A percentile compares a stretch with the other conserved stretches of the same genome.
phyloP scores from a whole-genome alignment of 2,113 vertebrate genomes.

The Calypte anna region DNA sequence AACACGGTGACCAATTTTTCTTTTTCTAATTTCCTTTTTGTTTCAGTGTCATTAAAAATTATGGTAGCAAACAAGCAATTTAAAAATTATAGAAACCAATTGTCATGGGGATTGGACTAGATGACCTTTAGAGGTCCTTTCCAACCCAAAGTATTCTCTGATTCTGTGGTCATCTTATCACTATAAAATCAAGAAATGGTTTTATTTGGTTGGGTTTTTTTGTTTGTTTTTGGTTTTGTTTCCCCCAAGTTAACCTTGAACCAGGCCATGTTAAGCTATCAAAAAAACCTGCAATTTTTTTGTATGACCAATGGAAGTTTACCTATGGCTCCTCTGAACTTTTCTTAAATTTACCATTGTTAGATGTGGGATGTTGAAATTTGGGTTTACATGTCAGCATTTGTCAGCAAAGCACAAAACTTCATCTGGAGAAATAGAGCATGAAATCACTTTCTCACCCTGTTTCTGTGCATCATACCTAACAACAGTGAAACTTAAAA shows the following conservation, averaged over 20 bases:
- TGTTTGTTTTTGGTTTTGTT: no score
- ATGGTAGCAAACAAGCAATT: neutral
- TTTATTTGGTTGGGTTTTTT: no score
- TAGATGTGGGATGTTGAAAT: slow-evolving; percentile 13
- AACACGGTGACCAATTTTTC: neutral
- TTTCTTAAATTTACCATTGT: slow-evolving; percentile 37
- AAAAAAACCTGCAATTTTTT: neutral
- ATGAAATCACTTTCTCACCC: slow-evolving; percentile 73
- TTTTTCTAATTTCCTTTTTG: neutral
- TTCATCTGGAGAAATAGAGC: slow-evolving; percentile 68
- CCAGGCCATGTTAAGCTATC: neutral
- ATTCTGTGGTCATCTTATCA: neutral
- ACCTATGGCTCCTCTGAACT: neutral
- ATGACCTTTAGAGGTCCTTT: no score
- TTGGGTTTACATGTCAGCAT: slow-evolving; percentile 39
- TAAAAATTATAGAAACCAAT: neutral
- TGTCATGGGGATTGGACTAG: no score
- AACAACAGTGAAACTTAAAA: slow-evolving; percentile 48
- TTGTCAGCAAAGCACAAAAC: slow-evolving; percentile 52
- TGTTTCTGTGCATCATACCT: slow-evolving; percentile 58
- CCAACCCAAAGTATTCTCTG: no score
- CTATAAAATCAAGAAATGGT: neutral
- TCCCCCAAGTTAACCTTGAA: neutral
- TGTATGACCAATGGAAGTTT: neutral
- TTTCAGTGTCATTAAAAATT: neutral